These are phyloP conservation scores for Semicossyphus pulcher DNA, from an alignment of 2,113 vertebrate species.

Conservation along the genomic window DNA sequence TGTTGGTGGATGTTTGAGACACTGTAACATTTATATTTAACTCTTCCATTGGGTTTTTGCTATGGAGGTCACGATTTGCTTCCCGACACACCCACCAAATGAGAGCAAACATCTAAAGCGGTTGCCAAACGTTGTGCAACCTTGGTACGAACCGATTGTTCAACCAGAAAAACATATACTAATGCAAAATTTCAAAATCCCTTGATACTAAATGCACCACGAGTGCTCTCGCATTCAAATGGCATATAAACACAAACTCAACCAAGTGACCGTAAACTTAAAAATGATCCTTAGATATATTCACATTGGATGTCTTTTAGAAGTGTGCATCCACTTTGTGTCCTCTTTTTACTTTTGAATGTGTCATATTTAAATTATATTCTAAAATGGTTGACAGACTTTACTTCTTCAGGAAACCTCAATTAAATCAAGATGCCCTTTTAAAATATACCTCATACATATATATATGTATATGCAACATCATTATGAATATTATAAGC, in stretches of 20 bases:
- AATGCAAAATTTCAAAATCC: background rate
- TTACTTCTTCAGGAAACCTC: no score
- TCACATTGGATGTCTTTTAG: background rate
- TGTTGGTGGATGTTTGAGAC: constrained; percentile 10
- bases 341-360: background rate
- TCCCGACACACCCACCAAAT: constrained; percentile 38
- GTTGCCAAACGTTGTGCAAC: constrained; percentile 13
- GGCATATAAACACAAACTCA: no score
- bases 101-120: constrained; percentile 9
- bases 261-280: no score
- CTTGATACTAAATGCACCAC: background rate
- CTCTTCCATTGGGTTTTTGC: constrained; percentile 24
- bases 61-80: constrained; percentile 21
- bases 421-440: no score
- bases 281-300: background rate
- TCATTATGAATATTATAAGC: constrained; percentile 13
- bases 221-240: background rate
- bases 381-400: no score
- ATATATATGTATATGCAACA: no score
- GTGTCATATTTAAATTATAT: background rate
- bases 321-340: background rate
- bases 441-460: no score
- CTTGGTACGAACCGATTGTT: background rate
- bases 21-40: constrained; percentile 33
- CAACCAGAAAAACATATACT: background rate